Base-by-base conservation (phyloP, 2,888 invertebrate genomes). In the Platypus cylindrus region DNA sequence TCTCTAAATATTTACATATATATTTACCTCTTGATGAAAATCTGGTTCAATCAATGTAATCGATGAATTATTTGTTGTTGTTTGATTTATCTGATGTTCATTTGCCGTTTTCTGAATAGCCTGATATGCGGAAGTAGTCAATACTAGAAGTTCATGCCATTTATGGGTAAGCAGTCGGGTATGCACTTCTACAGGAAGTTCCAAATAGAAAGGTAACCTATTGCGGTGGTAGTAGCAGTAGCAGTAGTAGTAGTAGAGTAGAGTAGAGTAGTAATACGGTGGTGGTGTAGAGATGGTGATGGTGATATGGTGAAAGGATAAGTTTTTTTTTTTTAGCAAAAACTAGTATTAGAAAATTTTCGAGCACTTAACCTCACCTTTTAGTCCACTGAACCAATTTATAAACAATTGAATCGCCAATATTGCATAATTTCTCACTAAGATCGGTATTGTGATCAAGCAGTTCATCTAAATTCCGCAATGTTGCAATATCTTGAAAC, bases 311-410 rank as follows among this genome's bases (percentile, higher is more conserved):
- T n/a, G n/a, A n/a, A n/a, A n/a, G n/a, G n/a, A n/a, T n/a, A n/a
- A n/a, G n/a, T n/a, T n/a, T n/a, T n/a, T n/a, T n/a, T n/a, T n/a
- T n/a, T n/a, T n/a, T n/a, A n/a, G n/a, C n/a, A n/a, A n/a, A n/a
- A n/a, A n/a, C n/a, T n/a, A n/a, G n/a, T n/a, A n/a, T n/a, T n/a
- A n/a, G n/a, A n/a, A n/a, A n/a, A n/a, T n/a, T n/a, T n/a, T n/a
- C n/a, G n/a, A n/a, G n/a, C n/a, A n/a, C n/a, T n/a, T n/a, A 17
- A 12, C 23, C 30, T 31, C 23, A 40, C 66, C 91, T 79, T 65
- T 94, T 94, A 54, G 95, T 95, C 97, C 97, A 97, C 64, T 93
- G 91, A 48, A 97, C 95, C 68, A 97, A 75, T 67, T 94, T 93
- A 68, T 89, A 90, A 38, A 97, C 95, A 55, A 97, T 95, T 48